Evolutionary conservation across 2,113 vertebrate genomes (phyloP), one percentile per base, ranked within the genome.

Genomic region (Channa argus): DNA sequence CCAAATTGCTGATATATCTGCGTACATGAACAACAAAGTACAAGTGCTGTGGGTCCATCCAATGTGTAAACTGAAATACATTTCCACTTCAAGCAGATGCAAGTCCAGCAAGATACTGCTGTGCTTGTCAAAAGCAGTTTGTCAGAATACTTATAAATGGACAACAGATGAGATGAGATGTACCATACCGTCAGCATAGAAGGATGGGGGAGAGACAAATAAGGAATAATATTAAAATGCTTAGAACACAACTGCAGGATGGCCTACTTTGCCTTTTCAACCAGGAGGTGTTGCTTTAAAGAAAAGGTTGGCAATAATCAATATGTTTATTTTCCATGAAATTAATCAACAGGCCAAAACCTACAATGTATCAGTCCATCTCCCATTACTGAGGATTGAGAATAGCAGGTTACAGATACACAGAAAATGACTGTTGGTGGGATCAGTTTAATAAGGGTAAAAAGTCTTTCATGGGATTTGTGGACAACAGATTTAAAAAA

Each of bases 91-190:
- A 14, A 36, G 41, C 3, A 2, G 36, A 65, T 59, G 34, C 41
- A 71, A 66, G 61, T 60, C 34, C 49, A 36, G 41, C 55, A 3
- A 24, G 36, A 38, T 41, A 34, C 9, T 53, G n/a, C 10, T 37
- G 2, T 37, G 50, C 33, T 14, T 80, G 77, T 80, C 62, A 46
- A 58, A 76, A 76, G 33, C 37, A 65, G 50, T 76, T 61, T 65
- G 72, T 71, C 72, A 49, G 54, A 63, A 24, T 43, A 49, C 33
- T 56, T 24, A 50, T 4, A 43, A 63, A 63, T 6, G 38, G 63
- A 51, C 43, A 43, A 47, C 43, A 80, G 63, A 56, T 55, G 12
- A 33, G 46, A 69, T 34, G 52, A 64, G 41, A 47, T 51, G 24
- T 39, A 8, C 44, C 24, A 24, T 24, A 61, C 55, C 39, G 63